Base-by-base conservation (phyloP, 2,797 vertebrate species). In the Scarus forsteni region DNA sequence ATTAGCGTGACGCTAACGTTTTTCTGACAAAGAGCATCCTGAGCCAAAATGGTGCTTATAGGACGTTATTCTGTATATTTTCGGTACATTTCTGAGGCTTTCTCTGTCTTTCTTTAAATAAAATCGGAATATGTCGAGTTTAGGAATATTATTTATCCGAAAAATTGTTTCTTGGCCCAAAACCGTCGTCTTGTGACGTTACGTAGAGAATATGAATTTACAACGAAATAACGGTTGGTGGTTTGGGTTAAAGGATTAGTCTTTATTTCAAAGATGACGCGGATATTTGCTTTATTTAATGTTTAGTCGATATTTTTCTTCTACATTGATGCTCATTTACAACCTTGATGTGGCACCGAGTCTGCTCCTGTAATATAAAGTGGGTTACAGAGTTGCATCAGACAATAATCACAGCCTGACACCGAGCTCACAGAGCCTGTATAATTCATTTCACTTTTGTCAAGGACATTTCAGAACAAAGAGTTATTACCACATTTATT, bases 301-400 rank as follows among this genome's bases (percentile, higher is more conserved):
- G 27, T 27, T 27, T 27, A 27, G 27, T 27, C 27, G 27, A 27
- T 27, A 43, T 43, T n/a, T 10, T 7, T 38, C 14, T 38, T 27
- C 0, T 18, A 12, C 10, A 10, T 49, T 10, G 27, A 27, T 27
- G 27, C 4, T 27, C 27, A 27, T 27, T 27, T 27, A 27, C 27
- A 27, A 4, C 27, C 27, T 27, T 4, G 2, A 27, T 27, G 27
- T 27, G 10, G 34, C 14, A 12, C 8, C 3, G 10, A 0, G 13
- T 52, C 13, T 7, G 14, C 18, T 35, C 7, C 9, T 15, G 35
- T 54, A 2, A 1, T 36, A 8, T 62, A 14, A 56, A 46, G 14
- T 10, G 38, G 58, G 54, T 85, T 85, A 63, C 85, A 74, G 0
- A 46, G 59, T 85, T 88, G 76, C 83, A 76, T 88, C 85, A 85